Base-by-base conservation (phyloP, 2,888 invertebrate genomes). In the Unio delphinus region DNA sequence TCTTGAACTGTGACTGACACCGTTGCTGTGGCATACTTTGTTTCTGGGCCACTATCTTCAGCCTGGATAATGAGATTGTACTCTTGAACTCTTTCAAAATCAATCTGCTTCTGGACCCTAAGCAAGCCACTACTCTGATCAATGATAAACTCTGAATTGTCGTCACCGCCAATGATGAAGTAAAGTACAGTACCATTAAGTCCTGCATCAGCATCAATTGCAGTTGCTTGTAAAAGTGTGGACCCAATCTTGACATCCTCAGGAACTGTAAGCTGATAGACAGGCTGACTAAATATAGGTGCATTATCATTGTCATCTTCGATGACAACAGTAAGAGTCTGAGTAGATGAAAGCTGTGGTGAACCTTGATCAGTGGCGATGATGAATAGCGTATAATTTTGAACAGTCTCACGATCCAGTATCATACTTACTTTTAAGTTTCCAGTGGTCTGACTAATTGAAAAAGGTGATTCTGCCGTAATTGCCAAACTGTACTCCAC, bases 221-320 rank as follows among this genome's bases (percentile, higher is more conserved):
- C 86, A 20, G 78, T 82, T 70, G 83, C 95, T 92, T 95, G 95
- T 59, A 97, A 90, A 0, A 98, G 95, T 89, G 95, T 96, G 60
- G 95, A 95, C 8, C 97, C 98, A 80, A 97, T 95, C 79, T 95
- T 95, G n/a, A 96, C 95, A 90, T 97, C 96, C 91, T 98, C 98
- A 0, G 95, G 94, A 30, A 97, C 79, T 74, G 92, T 92, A 55
- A 96, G 91, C 0, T 92, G 92, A 90, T 96, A 98, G 80, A 92
- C 93, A 80, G 92, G 93, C 55, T 93, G 91, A 90, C 96, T 96
- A 72, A 87, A 85, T 30, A 79, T 73, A 4, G 88, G 88, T 54
- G 64, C 69, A 69, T 87, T 83, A 70, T 88, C 87, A 67, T 88
- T 88, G 28, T 73, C 80, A 69, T 88, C 88, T 26, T 74, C 80